Conservation (phyloP, 2,113 vertebrate genomes). For the Centropristis striata region DNA sequence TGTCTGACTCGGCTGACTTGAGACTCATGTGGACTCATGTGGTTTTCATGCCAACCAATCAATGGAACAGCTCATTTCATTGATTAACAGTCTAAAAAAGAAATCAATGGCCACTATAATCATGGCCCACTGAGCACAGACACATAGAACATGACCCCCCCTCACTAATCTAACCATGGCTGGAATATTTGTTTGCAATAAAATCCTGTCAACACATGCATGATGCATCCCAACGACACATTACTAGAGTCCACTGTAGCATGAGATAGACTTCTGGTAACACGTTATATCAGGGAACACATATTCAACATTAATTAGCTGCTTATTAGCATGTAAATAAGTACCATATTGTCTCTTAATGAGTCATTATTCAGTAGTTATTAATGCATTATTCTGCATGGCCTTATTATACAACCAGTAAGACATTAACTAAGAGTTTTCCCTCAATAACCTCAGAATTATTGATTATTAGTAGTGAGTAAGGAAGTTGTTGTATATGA, state of each 20-base stretch:
- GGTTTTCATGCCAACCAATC: constrained; percentile 29
- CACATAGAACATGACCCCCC: neutral
- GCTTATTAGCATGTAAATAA: too few species aligned
- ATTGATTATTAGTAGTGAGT: too few species aligned
- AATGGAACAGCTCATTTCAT: constrained; percentile 25
- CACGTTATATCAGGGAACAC: too few species aligned
- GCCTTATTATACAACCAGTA: too few species aligned
- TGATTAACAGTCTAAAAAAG: constrained; percentile 26
- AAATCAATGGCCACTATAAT: constrained; percentile 18
- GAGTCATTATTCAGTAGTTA: too few species aligned
- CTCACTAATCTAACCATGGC: neutral
- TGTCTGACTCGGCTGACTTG: neutral
- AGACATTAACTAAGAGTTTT: too few species aligned
- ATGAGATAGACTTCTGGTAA: constrained; percentile 32
- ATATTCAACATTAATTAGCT: too few species aligned
- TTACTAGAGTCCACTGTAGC: neutral
- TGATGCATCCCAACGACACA: neutral
- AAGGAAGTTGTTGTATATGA: too few species aligned
- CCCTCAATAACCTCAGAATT: too few species aligned
- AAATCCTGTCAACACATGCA: neutral
- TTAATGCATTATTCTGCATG: too few species aligned
- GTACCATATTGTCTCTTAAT: too few species aligned
- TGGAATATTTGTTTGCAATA: neutral
- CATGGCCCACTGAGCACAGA: neutral
- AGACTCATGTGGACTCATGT: constrained; percentile 10